Percentiles rank a stretch among this genome's conserved stretches.
Evolutionary conservation across 2,888 invertebrate genomes (phyloP).

Genomic region (Caenorhabditis doughertyi): DNA sequence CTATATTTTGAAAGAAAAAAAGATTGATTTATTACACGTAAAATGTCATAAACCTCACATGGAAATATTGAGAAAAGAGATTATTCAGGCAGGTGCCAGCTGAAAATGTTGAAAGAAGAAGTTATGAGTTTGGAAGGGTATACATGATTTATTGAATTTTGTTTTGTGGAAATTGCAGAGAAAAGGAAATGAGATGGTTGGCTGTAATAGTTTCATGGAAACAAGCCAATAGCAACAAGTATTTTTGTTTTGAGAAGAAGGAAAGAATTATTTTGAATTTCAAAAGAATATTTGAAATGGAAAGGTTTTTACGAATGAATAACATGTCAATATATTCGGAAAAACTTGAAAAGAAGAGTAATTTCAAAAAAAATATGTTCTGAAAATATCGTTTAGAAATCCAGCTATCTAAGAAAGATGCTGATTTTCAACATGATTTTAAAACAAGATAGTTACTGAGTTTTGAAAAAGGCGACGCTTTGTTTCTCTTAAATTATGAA

Average conservation of each 20-base stretch:
- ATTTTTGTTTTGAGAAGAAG: background rate
- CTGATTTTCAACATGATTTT: too few species aligned
- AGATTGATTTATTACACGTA: background rate
- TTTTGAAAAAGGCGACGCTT: too few species aligned
- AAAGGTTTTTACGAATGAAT: too few species aligned
- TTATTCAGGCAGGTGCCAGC: conserved; percentile 1
- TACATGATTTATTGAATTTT: conserved; percentile 12
- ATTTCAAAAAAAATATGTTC: too few species aligned
- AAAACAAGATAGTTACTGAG: too few species aligned
- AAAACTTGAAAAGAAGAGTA: too few species aligned
- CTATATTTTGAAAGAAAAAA: background rate
- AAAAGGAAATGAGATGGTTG: background rate
- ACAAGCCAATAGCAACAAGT: background rate
- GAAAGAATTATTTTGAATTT: background rate
- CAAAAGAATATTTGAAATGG: too few species aligned
- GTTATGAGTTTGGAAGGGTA: background rate
- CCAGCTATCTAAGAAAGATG: too few species aligned
- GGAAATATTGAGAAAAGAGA: background rate
- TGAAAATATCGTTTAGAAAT: too few species aligned
- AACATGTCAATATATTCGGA: too few species aligned
- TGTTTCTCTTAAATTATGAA: too few species aligned
- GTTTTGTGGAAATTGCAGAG: background rate
- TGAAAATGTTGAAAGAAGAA: background rate
- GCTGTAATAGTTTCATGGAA: background rate
- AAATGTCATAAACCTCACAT: too few species aligned